Percentiles rank a stretch among this genome's conserved stretches.
phyloP scores from a whole-genome alignment of 2,888 invertebrate species.

The Oscheius onirici region DNA sequence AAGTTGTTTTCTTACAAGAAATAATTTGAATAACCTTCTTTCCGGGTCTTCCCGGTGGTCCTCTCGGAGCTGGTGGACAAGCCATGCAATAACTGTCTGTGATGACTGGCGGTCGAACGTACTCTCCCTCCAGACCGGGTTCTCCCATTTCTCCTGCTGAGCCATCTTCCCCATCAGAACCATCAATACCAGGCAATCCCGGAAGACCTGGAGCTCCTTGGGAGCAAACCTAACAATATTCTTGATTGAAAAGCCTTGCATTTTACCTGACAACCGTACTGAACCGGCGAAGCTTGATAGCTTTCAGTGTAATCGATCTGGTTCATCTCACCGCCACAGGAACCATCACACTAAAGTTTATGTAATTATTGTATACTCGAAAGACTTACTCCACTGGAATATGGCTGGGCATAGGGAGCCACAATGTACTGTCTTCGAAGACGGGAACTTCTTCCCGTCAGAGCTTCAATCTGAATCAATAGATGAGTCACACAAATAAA shows the following conservation, averaged over 20 bases:
- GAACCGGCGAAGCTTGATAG: background rate
- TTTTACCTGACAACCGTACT: background rate
- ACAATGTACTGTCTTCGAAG: conserved; percentile 15
- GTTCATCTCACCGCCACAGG: conserved; percentile 1
- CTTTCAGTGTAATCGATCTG: background rate
- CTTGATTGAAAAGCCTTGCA: background rate
- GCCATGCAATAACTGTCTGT: conserved; percentile 54
- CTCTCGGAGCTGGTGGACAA: conserved; percentile 53
- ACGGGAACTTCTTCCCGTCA: background rate
- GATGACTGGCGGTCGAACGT: conserved; percentile 19
- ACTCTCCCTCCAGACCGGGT: conserved; percentile 31
- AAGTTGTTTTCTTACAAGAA: background rate
- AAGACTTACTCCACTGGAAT: background rate
- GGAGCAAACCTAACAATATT: conserved; percentile 30
- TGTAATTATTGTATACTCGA: too few relatives aligned
- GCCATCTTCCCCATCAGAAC: conserved; percentile 44
- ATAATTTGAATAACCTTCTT: conserved; percentile 35
- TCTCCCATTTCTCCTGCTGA: conserved; percentile 32
- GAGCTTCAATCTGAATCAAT: conserved; percentile 8
- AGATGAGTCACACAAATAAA: too few relatives aligned
- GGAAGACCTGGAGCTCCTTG: conserved; percentile 44
- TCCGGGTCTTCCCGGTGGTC: conserved; percentile 48
- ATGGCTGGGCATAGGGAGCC: background rate
- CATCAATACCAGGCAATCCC: conserved; percentile 42
- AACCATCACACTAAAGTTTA: conserved; percentile 13